These are phyloP conservation scores for Apogon hyalosoma DNA, from an alignment of 2,797 vertebrate genomes.

Conservation along the genomic window DNA sequence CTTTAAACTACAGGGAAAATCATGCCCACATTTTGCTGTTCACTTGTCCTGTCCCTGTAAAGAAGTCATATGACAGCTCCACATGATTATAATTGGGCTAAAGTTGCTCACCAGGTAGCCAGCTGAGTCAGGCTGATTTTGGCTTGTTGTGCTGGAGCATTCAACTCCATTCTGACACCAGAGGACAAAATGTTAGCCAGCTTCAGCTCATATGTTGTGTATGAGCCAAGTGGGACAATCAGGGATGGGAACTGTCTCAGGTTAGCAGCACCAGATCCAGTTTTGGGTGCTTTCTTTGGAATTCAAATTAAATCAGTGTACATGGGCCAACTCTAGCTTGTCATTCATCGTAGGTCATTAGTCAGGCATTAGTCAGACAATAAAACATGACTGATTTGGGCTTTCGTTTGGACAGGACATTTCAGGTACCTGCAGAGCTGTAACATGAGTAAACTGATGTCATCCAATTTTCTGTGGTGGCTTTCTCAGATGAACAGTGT, in stretches of 20 bases:
- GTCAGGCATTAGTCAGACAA: conserved; percentile 4
- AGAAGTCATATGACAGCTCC: conserved; percentile 44
- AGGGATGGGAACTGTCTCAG: conserved; percentile 27
- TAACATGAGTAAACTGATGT: background rate
- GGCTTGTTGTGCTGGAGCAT: conserved; percentile 9
- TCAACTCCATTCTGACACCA: conserved; percentile 35
- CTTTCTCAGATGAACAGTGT: background rate
- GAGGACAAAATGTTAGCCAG: conserved; percentile 34
- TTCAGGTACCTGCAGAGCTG: background rate
- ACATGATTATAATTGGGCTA: conserved; percentile 62
- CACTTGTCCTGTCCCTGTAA: conserved; percentile 12
- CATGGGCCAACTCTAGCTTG: background rate
- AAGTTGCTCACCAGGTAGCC: conserved; percentile 47
- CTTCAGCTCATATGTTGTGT: background rate
- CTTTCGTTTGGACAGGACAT: conserved; percentile 3
- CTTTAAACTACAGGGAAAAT: background rate
- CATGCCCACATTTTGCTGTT: background rate
- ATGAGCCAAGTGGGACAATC: conserved; percentile 15
- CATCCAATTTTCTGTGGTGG: background rate
- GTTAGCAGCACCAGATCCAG: conserved; percentile 22
- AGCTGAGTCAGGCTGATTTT: conserved; percentile 46
- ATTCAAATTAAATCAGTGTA: conserved; percentile 25
- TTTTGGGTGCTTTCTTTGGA: conserved; percentile 14
- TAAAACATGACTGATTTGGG: background rate
- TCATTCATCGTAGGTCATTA: conserved; percentile 10